These are phyloP conservation scores for Channa maculata DNA, from an alignment of 2,113 vertebrate genomes.

Conservation along the genomic window DNA sequence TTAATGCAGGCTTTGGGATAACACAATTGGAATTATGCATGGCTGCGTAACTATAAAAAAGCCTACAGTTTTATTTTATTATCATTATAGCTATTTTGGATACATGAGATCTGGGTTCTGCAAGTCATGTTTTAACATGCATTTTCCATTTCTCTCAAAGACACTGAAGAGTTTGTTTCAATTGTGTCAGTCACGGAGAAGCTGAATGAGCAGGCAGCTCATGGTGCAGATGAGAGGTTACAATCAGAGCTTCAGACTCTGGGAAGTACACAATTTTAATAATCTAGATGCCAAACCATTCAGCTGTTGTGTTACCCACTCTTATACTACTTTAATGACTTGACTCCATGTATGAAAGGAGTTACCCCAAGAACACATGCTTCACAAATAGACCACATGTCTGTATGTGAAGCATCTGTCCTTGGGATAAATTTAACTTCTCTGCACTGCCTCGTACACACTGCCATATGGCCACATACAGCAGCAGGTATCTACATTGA, in stretches of 20 bases:
- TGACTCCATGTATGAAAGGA: constrained; percentile 11
- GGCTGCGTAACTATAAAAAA: not conserved
- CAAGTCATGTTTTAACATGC: constrained; percentile 4
- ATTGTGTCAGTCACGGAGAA: constrained; percentile 71
- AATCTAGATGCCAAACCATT: not conserved
- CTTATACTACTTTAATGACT: not conserved
- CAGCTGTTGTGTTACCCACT: not conserved
- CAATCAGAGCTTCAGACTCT: constrained; percentile 66
- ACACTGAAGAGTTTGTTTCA: constrained; percentile 80
- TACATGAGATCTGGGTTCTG: not conserved
- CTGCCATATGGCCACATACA: constrained; percentile 2
- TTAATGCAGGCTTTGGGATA: constrained; percentile 7
- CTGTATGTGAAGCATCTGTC: constrained; percentile 58
- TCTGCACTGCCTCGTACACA: constrained; percentile 44
- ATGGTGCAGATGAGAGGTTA: constrained; percentile 57
- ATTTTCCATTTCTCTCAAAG: constrained; percentile 63
- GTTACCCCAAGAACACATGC: no score
- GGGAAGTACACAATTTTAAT: constrained; percentile 65
- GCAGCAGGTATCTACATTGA: constrained; percentile 10
- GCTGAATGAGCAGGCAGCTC: constrained; percentile 63
- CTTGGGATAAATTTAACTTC: constrained; percentile 79
- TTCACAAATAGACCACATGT: not conserved
- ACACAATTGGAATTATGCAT: not conserved
- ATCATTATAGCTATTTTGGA: not conserved
- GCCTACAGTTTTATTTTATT: not conserved